phyloP scores from a whole-genome alignment of 2,113 vertebrate species.

The Triplophysa siluroides region DNA sequence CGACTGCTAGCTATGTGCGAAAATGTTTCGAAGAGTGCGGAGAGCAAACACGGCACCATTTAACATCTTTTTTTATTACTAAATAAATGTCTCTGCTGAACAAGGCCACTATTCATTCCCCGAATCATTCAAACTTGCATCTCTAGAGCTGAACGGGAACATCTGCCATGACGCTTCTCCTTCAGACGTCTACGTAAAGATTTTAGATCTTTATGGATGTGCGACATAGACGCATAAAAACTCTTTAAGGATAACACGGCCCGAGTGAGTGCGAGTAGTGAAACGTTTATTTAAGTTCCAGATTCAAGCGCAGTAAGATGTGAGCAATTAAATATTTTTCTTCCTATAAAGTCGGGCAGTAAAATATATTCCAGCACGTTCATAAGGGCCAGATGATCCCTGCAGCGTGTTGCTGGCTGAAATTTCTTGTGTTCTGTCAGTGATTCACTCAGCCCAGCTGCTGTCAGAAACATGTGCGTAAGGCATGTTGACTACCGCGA shows the following conservation, averaged over 20 bases:
- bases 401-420: slow-evolving; percentile 38
- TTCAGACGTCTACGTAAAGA: slow-evolving; percentile 50
- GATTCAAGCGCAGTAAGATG: slow-evolving; percentile 30
- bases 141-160: slow-evolving; percentile 56
- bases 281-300: slow-evolving; percentile 19
- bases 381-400: slow-evolving; percentile 48
- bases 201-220: slow-evolving; percentile 62
- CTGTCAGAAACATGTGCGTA: slow-evolving; percentile 26
- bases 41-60: slow-evolving; percentile 64
- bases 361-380: slow-evolving; percentile 49
- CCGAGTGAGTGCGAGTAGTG: slow-evolving; percentile 46
- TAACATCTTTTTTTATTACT: slow-evolving; percentile 64
- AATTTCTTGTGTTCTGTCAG: slow-evolving; percentile 38
- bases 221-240: slow-evolving; percentile 63
- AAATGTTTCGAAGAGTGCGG: slow-evolving; percentile 53
- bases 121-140: slow-evolving; percentile 65
- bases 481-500: slow-evolving; percentile 18
- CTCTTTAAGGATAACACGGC: slow-evolving; percentile 65
- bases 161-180: slow-evolving; percentile 69
- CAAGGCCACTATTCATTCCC: slow-evolving; percentile 74
- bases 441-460: slow-evolving; percentile 31
- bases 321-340: slow-evolving; percentile 37
- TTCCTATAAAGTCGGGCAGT: slow-evolving; percentile 22
- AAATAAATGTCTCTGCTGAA: slow-evolving; percentile 69
- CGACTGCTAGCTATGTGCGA: slow-evolving; percentile 50